Evolutionary conservation across 2,888 invertebrate genomes (phyloP).

Genomic region (Theretra japonica): DNA sequence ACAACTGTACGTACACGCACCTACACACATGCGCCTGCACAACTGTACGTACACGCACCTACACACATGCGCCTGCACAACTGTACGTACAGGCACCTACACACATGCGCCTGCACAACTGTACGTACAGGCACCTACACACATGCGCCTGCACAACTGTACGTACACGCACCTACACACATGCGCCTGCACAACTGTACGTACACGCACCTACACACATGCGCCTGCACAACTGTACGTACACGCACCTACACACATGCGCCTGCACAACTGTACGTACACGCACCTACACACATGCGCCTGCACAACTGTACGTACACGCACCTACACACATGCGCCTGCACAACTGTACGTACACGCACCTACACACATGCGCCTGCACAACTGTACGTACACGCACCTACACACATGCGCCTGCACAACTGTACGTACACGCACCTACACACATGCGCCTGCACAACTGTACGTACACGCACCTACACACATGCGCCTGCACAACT

Average conservation of each 20-base stretch:
- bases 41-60: background rate
- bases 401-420: background rate
- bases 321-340: slow-evolving; percentile 28
- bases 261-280: background rate
- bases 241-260: too few relatives aligned
- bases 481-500: too few relatives aligned
- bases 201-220: slow-evolving; percentile 59
- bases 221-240: background rate
- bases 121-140: slow-evolving; percentile 34
- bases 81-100: slow-evolving; percentile 55
- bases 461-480: slow-evolving; percentile 43
- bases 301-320: background rate
- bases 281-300: background rate
- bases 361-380: too few relatives aligned
- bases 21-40: too few relatives aligned
- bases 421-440: slow-evolving; percentile 54
- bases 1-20: slow-evolving; percentile 45
- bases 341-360: slow-evolving; percentile 47
- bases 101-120: slow-evolving; percentile 54
- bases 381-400: background rate
- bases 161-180: too few relatives aligned
- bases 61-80: background rate
- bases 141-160: too few relatives aligned
- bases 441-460: slow-evolving; percentile 50
- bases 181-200: slow-evolving; percentile 50